Evolutionary conservation across 1,140 invertebrate species (phyloP).

Genomic region (Neuroterus valhalla): DNA sequence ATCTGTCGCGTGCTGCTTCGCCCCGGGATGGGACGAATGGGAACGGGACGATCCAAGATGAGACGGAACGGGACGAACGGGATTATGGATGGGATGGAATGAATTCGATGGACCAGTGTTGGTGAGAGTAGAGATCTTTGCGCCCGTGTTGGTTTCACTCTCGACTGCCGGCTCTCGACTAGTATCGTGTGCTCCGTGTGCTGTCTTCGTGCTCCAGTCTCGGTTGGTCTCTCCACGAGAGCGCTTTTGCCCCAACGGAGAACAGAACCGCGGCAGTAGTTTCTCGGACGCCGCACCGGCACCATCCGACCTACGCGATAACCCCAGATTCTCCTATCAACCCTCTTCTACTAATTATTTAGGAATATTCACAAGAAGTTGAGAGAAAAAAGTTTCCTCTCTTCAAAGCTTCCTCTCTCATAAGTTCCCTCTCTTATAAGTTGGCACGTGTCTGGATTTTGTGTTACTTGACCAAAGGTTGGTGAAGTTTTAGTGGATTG

Average conservation of each 20-base stretch:
- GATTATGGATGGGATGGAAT: constrained; percentile 54
- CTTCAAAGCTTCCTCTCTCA: neutral
- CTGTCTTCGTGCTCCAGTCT: constrained; percentile 36
- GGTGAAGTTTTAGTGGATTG: no score
- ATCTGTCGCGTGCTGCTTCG: constrained; percentile 61
- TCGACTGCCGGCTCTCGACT: constrained; percentile 50
- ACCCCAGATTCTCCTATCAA: constrained; percentile 39
- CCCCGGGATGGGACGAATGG: constrained; percentile 47
- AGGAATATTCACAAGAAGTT: constrained; percentile 7
- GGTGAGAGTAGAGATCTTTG: constrained; percentile 57
- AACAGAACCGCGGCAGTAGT: constrained; percentile 72
- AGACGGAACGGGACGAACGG: constrained; percentile 46
- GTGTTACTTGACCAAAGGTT: no score
- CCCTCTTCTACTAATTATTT: neutral
- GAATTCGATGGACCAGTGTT: constrained; percentile 57
- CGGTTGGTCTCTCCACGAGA: constrained; percentile 58
- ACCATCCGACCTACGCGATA: constrained; percentile 66
- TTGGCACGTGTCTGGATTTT: neutral
- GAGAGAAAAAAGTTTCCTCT: neutral
- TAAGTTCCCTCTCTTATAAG: no score
- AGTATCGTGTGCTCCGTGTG: constrained; percentile 32
- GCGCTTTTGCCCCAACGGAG: constrained; percentile 67
- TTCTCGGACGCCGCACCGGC: constrained; percentile 73
- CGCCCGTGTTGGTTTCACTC: constrained; percentile 64
- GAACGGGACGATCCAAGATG: constrained; percentile 48